Percentiles rank a stretch among this genome's conserved stretches.
Conservation (phyloP, 2,888 invertebrate genomes). For the Barypeithes pellucidus region DNA sequence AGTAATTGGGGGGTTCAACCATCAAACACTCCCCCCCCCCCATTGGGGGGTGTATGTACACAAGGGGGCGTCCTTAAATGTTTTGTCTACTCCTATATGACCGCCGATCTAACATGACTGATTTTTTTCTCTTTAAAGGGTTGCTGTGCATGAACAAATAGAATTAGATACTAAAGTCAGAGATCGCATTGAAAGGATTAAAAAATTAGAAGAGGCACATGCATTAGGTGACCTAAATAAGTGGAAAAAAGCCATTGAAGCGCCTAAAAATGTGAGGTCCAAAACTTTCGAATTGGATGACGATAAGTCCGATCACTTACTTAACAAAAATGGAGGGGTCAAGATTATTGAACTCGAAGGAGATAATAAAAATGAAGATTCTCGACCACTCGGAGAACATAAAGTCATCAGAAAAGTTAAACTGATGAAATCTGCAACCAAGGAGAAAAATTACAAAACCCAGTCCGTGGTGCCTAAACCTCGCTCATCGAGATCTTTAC, state of each 20-base stretch:
- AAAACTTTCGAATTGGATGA: conserved; percentile 62
- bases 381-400: neutral
- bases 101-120: no score
- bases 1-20: no score
- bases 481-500: conserved; percentile 75
- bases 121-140: conserved; percentile 57
- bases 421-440: conserved; percentile 35
- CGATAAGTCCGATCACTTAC: conserved; percentile 52
- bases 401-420: conserved; percentile 27
- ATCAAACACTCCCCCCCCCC: no score
- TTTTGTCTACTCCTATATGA: no score
- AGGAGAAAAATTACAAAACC: conserved; percentile 31
- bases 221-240: conserved; percentile 80
- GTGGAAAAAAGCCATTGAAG: conserved; percentile 70
- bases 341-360: conserved; percentile 6
- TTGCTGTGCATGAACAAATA: conserved; percentile 76
- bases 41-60: no score
- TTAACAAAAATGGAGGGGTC: neutral
- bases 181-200: conserved; percentile 76
- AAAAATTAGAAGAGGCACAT: conserved; percentile 75
- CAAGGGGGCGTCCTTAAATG: no score
- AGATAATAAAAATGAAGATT: neutral
- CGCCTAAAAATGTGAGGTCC: conserved; percentile 50
- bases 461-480: conserved; percentile 73
- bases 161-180: conserved; percentile 75